Conservation (phyloP, 2,797 vertebrate genomes). For the Microtus californicus region DNA sequence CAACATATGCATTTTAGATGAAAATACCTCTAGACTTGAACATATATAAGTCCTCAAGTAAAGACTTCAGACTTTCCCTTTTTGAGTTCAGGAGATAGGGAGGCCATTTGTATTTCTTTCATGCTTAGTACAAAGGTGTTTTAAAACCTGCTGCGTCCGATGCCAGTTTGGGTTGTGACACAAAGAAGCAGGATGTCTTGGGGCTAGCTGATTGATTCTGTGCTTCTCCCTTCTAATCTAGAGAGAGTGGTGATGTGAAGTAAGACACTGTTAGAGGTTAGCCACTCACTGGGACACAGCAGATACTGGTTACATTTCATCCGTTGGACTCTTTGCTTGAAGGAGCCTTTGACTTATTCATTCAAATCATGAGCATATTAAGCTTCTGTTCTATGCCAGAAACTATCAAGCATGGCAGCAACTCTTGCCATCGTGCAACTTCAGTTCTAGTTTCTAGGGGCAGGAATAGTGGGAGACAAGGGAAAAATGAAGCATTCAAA, state of each 20-base stretch:
- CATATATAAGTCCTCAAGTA: neutral
- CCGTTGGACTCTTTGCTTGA: neutral
- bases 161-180: neutral
- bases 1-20: neutral
- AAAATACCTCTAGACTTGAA: neutral
- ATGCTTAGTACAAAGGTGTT: neutral
- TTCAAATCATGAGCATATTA: neutral
- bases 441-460: constrained; percentile 11
- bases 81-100: neutral
- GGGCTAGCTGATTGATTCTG: neutral
- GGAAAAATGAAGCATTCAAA: neutral
- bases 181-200: neutral
- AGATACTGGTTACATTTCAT: neutral
- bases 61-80: neutral
- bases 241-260: neutral
- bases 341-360: neutral
- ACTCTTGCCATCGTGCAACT: neutral
- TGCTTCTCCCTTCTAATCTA: constrained; percentile 40
- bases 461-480: neutral
- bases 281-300: neutral
- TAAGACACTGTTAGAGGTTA: neutral
- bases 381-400: neutral
- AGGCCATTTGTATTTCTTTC: neutral
- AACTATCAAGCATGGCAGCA: neutral
- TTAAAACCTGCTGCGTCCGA: neutral